phyloP scores from a whole-genome alignment of 2,888 invertebrate genomes.

The Ctenicera cuprea region DNA sequence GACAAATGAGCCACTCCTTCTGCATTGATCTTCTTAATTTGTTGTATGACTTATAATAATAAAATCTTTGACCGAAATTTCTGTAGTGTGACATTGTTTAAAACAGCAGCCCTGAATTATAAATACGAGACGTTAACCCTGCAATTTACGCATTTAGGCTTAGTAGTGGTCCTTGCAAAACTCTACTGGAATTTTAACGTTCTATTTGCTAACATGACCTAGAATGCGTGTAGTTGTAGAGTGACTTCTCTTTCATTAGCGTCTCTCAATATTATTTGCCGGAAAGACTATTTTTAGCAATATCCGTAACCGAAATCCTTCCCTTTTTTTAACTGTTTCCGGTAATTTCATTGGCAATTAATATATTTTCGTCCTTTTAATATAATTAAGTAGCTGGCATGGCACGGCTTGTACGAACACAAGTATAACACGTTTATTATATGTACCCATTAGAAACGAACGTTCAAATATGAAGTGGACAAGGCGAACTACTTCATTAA shows the following conservation, averaged over 20 bases:
- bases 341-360: neutral
- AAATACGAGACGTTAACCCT: too few relatives aligned
- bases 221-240: slow-evolving; percentile 5
- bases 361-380: slow-evolving; percentile 1
- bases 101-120: too few relatives aligned
- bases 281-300: neutral
- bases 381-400: neutral
- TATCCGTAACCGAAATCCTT: neutral
- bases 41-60: too few relatives aligned
- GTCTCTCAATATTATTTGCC: neutral
- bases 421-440: slow-evolving; percentile 6
- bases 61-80: too few relatives aligned
- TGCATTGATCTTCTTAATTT: too few relatives aligned
- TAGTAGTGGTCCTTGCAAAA: slow-evolving; percentile 11
- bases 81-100: too few relatives aligned
- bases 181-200: slow-evolving; percentile 20
- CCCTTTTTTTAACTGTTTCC: neutral
- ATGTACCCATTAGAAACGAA: neutral
- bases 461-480: slow-evolving; percentile 5
- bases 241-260: slow-evolving; percentile 10
- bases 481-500: slow-evolving; percentile 39
- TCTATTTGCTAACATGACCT: slow-evolving; percentile 18
- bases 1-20: too few relatives aligned
- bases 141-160: too few relatives aligned
- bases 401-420: slow-evolving; percentile 1